Evolutionary conservation across 2,797 vertebrate genomes (phyloP).

Genomic region (Numenius phaeopus): DNA sequence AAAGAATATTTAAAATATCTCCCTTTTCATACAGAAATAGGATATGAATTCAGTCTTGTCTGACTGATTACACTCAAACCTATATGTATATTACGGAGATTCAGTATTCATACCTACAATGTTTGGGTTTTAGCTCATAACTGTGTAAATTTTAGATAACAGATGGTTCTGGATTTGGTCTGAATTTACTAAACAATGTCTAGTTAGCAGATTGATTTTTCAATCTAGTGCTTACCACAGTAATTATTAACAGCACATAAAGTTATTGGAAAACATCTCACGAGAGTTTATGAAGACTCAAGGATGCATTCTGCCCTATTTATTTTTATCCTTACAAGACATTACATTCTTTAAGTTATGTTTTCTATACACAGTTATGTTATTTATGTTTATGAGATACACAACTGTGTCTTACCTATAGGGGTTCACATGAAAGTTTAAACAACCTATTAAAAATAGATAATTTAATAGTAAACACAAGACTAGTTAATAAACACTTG

Average conservation of each 20-base stretch:
- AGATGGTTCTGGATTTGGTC: background rate
- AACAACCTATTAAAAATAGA: background rate
- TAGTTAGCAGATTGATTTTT: constrained; percentile 20
- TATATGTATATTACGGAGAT: background rate
- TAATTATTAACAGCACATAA: constrained; percentile 1
- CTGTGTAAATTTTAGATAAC: background rate
- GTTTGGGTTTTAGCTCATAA: background rate
- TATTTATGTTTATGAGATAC: background rate
- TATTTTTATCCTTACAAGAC: background rate
- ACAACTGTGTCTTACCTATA: background rate
- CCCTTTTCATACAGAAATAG: background rate
- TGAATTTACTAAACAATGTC: background rate
- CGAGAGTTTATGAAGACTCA: background rate
- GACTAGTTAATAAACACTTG: background rate
- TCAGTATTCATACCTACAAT: background rate
- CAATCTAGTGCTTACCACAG: background rate
- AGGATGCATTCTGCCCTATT: background rate
- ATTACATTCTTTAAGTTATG: background rate
- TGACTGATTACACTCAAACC: background rate
- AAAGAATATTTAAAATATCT: background rate
- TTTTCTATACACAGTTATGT: background rate
- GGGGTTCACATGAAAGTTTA: background rate
- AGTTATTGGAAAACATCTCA: background rate
- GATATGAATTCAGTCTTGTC: background rate
- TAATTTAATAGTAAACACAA: background rate